Conservation (phyloP, 2,888 invertebrate genomes). For the Erannis defoliaria region DNA sequence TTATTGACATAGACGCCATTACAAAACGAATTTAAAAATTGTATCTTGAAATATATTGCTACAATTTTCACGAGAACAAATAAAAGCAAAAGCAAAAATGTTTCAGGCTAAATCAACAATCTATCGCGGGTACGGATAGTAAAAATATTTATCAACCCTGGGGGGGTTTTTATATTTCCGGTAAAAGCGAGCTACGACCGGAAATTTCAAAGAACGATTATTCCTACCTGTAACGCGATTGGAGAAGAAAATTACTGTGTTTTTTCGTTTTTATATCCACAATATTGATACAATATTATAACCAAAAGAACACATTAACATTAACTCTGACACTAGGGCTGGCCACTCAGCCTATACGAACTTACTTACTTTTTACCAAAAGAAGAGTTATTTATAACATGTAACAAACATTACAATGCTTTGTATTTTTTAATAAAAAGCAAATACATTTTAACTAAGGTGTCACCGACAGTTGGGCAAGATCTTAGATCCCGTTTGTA, state of each 20-base stretch:
- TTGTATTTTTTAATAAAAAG: too few species aligned
- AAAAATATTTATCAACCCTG: conserved; percentile 27
- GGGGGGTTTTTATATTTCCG: conserved; percentile 29
- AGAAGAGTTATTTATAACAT: too few species aligned
- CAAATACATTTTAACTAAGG: too few species aligned
- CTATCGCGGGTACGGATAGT: conserved; percentile 10
- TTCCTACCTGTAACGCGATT: conserved; percentile 22
- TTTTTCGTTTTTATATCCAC: neutral
- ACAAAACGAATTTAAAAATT: too few species aligned
- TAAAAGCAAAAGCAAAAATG: neutral
- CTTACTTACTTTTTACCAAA: too few species aligned
- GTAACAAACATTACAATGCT: too few species aligned
- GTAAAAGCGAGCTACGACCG: conserved; percentile 26
- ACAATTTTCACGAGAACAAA: neutral
- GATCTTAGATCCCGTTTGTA: too few species aligned
- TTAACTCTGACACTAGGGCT: too few species aligned
- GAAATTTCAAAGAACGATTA: conserved; percentile 26
- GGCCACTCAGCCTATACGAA: too few species aligned
- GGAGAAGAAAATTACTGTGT: conserved; percentile 14
- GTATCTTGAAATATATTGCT: neutral
- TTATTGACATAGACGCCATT: too few species aligned
- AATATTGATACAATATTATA: conserved; percentile 5
- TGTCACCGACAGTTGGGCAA: too few species aligned
- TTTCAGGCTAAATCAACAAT: conserved; percentile 11
- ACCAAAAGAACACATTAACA: neutral